Percentiles rank a stretch among this genome's conserved stretches.
Conservation (phyloP, 2,113 vertebrate species). For the Holacanthus passer region DNA sequence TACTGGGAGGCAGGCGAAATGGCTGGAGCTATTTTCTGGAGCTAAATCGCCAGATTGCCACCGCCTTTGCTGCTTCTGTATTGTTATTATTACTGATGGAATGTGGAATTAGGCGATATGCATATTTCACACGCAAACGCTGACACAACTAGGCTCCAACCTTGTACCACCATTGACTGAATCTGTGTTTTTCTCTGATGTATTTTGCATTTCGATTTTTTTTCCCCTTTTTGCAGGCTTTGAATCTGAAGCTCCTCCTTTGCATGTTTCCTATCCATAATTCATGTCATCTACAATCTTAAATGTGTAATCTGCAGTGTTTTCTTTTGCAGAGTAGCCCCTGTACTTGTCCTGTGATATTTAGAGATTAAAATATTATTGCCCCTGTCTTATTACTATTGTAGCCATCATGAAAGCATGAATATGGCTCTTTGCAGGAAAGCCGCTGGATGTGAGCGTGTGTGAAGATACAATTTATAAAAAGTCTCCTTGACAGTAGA, state of each 20-base stretch:
- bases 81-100: conserved; percentile 62
- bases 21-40: conserved; percentile 58
- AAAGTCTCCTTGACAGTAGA: conserved; percentile 59
- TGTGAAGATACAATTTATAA: conserved; percentile 52
- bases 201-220: conserved; percentile 56
- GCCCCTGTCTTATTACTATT: conserved; percentile 5
- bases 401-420: conserved; percentile 3
- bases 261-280: conserved; percentile 65
- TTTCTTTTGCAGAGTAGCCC: conserved; percentile 40
- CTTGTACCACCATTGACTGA: conserved; percentile 46
- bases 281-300: conserved; percentile 60
- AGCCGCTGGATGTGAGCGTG: background rate
- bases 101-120: conserved; percentile 56
- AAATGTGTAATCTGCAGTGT: conserved; percentile 47
- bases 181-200: conserved; percentile 58
- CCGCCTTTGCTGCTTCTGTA: conserved; percentile 33
- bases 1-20: conserved; percentile 59
- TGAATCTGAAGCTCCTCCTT: conserved; percentile 62
- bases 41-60: conserved; percentile 49
- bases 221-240: conserved; percentile 24
- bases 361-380: conserved; percentile 14
- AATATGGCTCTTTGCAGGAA: background rate
- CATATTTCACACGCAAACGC: conserved; percentile 52
- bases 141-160: conserved; percentile 59
- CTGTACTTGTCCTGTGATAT: conserved; percentile 20